A percentile compares a stretch with the other conserved stretches of the same genome.
Evolutionary conservation across 2,888 invertebrate genomes (phyloP).

Genomic region (Marronus borbonicus): DNA sequence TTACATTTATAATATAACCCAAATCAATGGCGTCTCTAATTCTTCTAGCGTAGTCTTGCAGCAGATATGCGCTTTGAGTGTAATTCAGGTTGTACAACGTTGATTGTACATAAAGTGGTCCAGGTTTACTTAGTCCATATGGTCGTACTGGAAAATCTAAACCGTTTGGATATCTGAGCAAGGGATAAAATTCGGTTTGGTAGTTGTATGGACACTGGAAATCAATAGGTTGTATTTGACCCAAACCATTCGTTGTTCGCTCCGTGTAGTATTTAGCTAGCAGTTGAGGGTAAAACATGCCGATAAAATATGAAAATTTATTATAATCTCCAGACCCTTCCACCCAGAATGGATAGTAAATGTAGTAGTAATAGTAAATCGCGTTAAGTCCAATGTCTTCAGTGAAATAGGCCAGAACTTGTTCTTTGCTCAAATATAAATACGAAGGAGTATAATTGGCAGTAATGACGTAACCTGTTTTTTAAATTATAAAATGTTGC

Average conservation of each 20-base stretch:
- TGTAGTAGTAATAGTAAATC: conserved; percentile 77
- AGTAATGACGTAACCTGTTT: conserved; percentile 66
- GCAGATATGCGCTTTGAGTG: conserved; percentile 69
- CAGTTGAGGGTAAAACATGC: conserved; percentile 79
- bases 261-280: conserved; percentile 81
- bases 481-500: neutral
- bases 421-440: conserved; percentile 73
- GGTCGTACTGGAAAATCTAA: conserved; percentile 75
- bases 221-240: conserved; percentile 75
- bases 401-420: conserved; percentile 77
- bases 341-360: conserved; percentile 78
- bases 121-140: conserved; percentile 66
- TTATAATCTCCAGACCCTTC: conserved; percentile 66
- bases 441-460: conserved; percentile 71
- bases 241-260: conserved; percentile 77
- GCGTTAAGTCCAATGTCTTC: conserved; percentile 79
- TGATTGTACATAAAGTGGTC: conserved; percentile 41
- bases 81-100: conserved; percentile 64
- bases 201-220: conserved; percentile 70
- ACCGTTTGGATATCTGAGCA: conserved; percentile 76
- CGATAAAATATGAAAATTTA: conserved; percentile 74
- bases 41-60: conserved; percentile 74
- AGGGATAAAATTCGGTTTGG: conserved; percentile 74
- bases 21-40: conserved; percentile 76
- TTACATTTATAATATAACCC: conserved; percentile 70